Evolutionary conservation across 2,113 vertebrate genomes (phyloP).

Genomic region (Notechis scutatus): DNA sequence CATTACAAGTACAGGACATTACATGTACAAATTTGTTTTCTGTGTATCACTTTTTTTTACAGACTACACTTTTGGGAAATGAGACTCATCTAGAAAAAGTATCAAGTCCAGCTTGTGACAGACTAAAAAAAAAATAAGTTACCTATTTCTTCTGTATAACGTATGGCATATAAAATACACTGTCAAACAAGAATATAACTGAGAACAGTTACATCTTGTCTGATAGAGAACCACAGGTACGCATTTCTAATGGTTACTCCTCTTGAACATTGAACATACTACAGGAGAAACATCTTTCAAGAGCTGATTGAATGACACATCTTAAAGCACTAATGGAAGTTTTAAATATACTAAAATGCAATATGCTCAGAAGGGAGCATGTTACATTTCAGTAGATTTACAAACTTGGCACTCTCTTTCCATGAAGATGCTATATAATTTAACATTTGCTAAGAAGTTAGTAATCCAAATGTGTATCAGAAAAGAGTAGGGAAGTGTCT

Average conservation of each 20-base stretch:
- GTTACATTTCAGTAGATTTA: neutral
- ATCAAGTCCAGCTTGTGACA: neutral
- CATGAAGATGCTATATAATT: neutral
- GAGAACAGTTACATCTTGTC: neutral
- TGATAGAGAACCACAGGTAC: neutral
- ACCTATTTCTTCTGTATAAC: neutral
- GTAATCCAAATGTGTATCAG: neutral
- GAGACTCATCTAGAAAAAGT: neutral
- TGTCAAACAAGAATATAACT: neutral
- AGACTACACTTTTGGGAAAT: neutral
- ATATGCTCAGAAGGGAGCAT: neutral
- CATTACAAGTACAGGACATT: no score
- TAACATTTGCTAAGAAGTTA: neutral
- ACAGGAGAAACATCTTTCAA: neutral
- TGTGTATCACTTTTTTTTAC: neutral
- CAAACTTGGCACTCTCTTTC: neutral
- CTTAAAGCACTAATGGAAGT: neutral
- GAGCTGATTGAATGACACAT: neutral
- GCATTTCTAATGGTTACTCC: neutral
- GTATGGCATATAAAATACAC: neutral
- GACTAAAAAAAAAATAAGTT: neutral
- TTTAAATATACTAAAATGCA: neutral
- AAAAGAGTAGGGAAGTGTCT: neutral
- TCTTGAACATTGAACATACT: neutral
- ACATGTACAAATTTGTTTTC: neutral